A percentile compares a stretch with the other conserved stretches of the same genome.
These are phyloP conservation scores for Solea solea DNA, from an alignment of 2,113 vertebrate genomes.

Conservation along the genomic window DNA sequence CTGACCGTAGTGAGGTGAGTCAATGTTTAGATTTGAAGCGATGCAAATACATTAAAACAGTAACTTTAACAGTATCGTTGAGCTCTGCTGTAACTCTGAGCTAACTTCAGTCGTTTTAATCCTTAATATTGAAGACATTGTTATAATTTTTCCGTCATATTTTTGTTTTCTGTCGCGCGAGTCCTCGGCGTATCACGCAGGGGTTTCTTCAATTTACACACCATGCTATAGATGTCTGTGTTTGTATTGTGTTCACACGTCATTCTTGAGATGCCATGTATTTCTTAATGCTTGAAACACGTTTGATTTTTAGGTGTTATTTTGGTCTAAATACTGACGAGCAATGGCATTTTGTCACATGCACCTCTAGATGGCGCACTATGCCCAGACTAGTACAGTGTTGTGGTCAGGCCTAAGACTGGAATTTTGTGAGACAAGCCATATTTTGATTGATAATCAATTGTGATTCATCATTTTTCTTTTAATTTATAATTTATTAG, in stretches of 20 bases:
- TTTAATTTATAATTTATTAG: no score
- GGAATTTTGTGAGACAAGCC: neutral
- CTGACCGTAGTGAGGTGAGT: conserved; percentile 62
- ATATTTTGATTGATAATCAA: neutral
- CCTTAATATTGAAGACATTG: neutral
- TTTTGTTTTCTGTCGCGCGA: neutral
- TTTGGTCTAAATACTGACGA: conserved; percentile 17
- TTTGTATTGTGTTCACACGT: no score
- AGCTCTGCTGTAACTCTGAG: neutral
- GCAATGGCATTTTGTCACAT: neutral
- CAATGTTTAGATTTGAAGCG: neutral
- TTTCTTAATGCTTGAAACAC: neutral
- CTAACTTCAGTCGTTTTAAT: neutral
- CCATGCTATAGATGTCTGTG: neutral
- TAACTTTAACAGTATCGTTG: neutral
- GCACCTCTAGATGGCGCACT: conserved; percentile 56
- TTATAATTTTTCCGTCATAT: neutral
- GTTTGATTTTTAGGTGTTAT: neutral
- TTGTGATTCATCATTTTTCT: neutral
- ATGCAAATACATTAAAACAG: neutral
- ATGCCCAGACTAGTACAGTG: neutral
- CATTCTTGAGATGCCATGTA: no score
- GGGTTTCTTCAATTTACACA: neutral
- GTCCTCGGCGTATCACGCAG: neutral
- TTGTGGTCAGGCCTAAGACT: neutral